Conservation (phyloP, 2,113 vertebrate genomes). For the Asarcornis scutulata region DNA sequence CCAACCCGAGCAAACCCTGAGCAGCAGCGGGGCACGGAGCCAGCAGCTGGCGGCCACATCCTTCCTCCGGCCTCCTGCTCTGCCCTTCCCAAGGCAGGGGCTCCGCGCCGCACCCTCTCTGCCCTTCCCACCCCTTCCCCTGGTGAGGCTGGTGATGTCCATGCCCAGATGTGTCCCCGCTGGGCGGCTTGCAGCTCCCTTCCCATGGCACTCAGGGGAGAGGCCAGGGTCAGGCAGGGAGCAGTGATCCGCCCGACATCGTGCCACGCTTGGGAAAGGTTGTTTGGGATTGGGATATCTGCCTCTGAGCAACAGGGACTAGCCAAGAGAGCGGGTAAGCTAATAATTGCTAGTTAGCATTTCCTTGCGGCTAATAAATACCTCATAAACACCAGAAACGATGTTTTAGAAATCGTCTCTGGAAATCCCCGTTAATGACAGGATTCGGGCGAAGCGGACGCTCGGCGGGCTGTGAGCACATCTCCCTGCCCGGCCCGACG, state of each 20-base stretch:
- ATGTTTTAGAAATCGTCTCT: background rate
- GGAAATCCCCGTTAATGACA: background rate
- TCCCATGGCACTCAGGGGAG: too few relatives aligned
- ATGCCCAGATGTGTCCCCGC: background rate
- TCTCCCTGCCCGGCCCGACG: background rate
- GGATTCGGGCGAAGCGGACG: background rate
- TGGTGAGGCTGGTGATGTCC: background rate
- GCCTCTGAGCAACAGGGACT: background rate
- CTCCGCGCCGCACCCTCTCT: background rate
- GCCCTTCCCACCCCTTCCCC: background rate
- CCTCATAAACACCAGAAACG: background rate
- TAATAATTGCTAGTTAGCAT: background rate
- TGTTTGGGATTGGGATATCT: background rate
- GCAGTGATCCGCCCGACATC: background rate
- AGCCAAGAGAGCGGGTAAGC: background rate
- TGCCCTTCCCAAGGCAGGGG: too few relatives aligned
- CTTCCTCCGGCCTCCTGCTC: background rate
- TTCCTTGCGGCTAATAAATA: slow-evolving; percentile 4
- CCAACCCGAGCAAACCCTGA: background rate
- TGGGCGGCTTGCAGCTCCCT: background rate
- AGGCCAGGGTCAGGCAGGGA: background rate
- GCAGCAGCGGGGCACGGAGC: background rate
- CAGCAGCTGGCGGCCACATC: background rate
- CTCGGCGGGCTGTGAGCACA: background rate
- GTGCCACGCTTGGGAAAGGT: background rate